These are phyloP conservation scores for Hyposoter dolosus DNA, from an alignment of 2,888 invertebrate species.

Conservation along the genomic window DNA sequence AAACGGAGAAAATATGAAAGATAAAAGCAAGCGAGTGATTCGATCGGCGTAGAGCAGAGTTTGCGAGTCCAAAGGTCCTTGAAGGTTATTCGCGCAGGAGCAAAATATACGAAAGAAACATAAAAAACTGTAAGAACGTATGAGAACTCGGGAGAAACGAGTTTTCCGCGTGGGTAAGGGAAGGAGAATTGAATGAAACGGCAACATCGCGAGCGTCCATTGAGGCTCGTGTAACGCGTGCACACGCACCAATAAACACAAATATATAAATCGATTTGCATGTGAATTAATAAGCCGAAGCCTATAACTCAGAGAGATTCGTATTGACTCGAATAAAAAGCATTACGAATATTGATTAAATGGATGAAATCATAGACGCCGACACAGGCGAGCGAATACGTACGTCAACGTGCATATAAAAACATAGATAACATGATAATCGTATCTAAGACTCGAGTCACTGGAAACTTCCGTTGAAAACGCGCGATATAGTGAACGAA, in stretches of 20 bases:
- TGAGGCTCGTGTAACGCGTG: constrained; percentile 62
- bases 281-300: neutral
- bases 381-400: neutral
- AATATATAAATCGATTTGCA: neutral
- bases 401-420: neutral
- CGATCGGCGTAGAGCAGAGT: neutral
- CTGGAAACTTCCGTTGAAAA: constrained; percentile 52
- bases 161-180: constrained; percentile 38
- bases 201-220: constrained; percentile 70
- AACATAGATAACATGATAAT: constrained; percentile 22
- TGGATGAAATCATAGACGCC: constrained; percentile 23
- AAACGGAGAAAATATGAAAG: neutral
- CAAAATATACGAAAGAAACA: neutral
- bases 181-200: constrained; percentile 75
- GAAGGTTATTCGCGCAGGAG: constrained; percentile 7
- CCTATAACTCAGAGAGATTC: neutral
- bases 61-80: constrained; percentile 10
- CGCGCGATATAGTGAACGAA: neutral
- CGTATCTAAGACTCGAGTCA: constrained; percentile 26
- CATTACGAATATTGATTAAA: constrained; percentile 14
- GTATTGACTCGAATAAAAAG: constrained; percentile 41
- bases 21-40: neutral
- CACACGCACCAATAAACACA: neutral
- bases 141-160: constrained; percentile 52
- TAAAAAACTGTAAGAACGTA: neutral